These are phyloP conservation scores for Alligator sinensis DNA, from an alignment of 2,113 vertebrate genomes.

Conservation along the genomic window DNA sequence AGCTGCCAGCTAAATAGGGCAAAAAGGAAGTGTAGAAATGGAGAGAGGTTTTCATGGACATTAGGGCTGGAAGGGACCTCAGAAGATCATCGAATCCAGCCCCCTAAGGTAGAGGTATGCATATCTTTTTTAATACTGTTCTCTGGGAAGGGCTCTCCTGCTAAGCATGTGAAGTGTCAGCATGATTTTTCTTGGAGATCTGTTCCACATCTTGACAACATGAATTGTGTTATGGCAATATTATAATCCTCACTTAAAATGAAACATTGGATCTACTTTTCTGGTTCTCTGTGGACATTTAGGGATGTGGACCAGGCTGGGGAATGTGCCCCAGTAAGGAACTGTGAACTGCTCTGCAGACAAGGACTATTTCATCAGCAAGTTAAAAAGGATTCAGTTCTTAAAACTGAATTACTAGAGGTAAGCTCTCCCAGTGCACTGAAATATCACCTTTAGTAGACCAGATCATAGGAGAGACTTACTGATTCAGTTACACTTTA, in stretches of 20 bases:
- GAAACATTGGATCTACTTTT: background rate
- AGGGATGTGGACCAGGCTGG: background rate
- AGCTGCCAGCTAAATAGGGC: too few relatives aligned
- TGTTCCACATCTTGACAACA: background rate
- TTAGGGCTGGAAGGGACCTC: too few relatives aligned
- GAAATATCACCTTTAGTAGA: background rate
- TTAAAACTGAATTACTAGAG: background rate
- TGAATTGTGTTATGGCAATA: background rate
- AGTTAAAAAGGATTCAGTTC: background rate
- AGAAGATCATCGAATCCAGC: too few relatives aligned
- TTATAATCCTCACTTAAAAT: background rate
- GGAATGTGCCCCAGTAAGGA: background rate
- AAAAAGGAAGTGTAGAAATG: too few relatives aligned
- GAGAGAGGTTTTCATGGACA: too few relatives aligned
- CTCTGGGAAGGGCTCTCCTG: conserved; percentile 2
- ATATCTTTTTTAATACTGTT: background rate
- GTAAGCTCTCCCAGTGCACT: background rate
- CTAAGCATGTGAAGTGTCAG: background rate
- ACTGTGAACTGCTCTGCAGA: fast-evolving
- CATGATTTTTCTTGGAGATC: background rate
- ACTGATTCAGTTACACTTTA: conserved; percentile 20
- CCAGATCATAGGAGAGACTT: conserved; percentile 22
- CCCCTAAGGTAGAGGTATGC: background rate
- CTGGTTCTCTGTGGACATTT: fast-evolving
- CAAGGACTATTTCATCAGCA: background rate